These are phyloP conservation scores for Macrotis lagotis DNA, from an alignment of 2,113 vertebrate genomes.

Conservation along the genomic window DNA sequence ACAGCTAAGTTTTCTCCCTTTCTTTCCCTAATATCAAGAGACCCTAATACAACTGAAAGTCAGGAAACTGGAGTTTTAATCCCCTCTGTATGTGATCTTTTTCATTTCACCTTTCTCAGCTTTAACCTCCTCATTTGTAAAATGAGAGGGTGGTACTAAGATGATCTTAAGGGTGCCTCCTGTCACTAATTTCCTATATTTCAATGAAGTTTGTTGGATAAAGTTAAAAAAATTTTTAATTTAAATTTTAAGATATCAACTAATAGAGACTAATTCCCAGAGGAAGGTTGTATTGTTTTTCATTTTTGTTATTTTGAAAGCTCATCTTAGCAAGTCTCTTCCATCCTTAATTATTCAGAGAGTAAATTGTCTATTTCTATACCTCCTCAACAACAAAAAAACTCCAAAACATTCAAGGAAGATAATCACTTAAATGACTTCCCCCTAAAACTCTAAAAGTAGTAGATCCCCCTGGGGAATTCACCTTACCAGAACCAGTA, in stretches of 20 bases:
- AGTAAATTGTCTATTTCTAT: not conserved
- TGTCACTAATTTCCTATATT: not conserved
- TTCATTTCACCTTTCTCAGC: not conserved
- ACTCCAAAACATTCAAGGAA: not conserved
- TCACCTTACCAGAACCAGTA: no score
- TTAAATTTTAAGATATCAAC: not conserved
- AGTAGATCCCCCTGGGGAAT: no score
- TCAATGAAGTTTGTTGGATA: not conserved
- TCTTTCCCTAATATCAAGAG: not conserved
- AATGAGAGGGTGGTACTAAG: not conserved
- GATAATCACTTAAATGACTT: no score
- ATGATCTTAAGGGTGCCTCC: not conserved
- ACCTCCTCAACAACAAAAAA: not conserved
- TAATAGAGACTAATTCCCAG: not conserved
- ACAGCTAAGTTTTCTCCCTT: not conserved
- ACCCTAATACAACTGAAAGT: not conserved
- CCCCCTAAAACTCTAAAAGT: no score
- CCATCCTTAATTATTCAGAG: not conserved
- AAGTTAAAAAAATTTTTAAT: not conserved
- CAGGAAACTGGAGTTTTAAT: not conserved
- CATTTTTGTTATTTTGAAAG: not conserved
- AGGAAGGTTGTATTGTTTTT: not conserved
- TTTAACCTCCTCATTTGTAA: not conserved
- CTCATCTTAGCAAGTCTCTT: not conserved
- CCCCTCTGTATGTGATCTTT: not conserved